A percentile compares a stretch with the other conserved stretches of the same genome.
Evolutionary conservation across 2,888 invertebrate species (phyloP).

Genomic region (Alloplasta piceator): DNA sequence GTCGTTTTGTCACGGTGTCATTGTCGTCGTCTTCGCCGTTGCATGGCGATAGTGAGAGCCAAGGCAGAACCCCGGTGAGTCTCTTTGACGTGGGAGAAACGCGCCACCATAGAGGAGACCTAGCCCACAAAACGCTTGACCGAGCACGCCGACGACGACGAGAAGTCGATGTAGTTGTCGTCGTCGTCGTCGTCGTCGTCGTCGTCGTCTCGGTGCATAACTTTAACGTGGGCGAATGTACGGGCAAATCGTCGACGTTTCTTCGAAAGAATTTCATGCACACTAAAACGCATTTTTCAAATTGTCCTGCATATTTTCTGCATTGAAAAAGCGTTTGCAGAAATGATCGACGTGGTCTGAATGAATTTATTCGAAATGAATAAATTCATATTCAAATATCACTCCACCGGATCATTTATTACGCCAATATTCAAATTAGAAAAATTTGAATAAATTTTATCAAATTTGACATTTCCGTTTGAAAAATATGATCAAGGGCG

Average conservation of each 20-base stretch:
- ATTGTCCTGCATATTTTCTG: too few species aligned
- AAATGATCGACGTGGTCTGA: too few species aligned
- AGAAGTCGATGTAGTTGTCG: slow-evolving; percentile 47
- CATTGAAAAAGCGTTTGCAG: too few species aligned
- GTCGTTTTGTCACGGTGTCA: slow-evolving; percentile 1
- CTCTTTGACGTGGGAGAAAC: slow-evolving; percentile 71
- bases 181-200: slow-evolving; percentile 17
- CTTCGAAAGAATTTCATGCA: slow-evolving; percentile 35
- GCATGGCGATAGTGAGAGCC: slow-evolving; percentile 38
- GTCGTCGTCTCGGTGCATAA: slow-evolving; percentile 25
- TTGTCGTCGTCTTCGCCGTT: slow-evolving; percentile 11
- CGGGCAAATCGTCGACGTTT: slow-evolving; percentile 24
- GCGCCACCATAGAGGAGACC: too few species aligned
- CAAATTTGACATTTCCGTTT: too few species aligned
- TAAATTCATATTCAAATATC: too few species aligned
- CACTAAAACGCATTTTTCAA: background rate
- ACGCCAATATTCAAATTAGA: too few species aligned
- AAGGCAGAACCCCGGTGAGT: slow-evolving; percentile 24
- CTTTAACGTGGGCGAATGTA: slow-evolving; percentile 38
- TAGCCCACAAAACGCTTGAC: slow-evolving; percentile 75
- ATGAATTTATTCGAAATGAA: too few species aligned
- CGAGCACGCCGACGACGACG: slow-evolving; percentile 66
- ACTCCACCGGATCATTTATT: too few species aligned
- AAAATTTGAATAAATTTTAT: too few species aligned
- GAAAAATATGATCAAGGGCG: too few species aligned